These are phyloP conservation scores for Drosophila aldrichi DNA, from an alignment of 2,888 invertebrate genomes.

Conservation along the genomic window DNA sequence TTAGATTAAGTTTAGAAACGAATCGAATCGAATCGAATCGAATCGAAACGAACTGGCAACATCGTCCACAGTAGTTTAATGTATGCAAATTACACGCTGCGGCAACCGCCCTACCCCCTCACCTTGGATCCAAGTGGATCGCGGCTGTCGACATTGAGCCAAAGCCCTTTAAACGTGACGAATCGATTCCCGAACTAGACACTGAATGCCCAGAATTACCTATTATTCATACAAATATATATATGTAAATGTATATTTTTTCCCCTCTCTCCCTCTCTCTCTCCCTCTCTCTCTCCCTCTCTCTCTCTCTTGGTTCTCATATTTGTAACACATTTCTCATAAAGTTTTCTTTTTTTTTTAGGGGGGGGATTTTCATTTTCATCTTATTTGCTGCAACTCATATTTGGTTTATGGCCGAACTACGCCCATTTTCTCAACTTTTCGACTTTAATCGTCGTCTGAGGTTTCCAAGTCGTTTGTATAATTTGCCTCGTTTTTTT, in stretches of 20 bases:
- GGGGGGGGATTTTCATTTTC: slow-evolving; percentile 39
- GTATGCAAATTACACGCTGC: slow-evolving; percentile 76
- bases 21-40: slow-evolving; percentile 54
- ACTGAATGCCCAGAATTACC: slow-evolving; percentile 52
- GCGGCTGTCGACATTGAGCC: slow-evolving; percentile 72
- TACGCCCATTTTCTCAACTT: slow-evolving; percentile 78
- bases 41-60: slow-evolving; percentile 53
- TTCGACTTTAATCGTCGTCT: slow-evolving; percentile 74
- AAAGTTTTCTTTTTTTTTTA: slow-evolving; percentile 11
- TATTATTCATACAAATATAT: slow-evolving; percentile 1
- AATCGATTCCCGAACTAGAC: slow-evolving; percentile 74
- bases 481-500: slow-evolving; percentile 44
- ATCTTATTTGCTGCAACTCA: slow-evolving; percentile 21
- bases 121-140: slow-evolving; percentile 37
- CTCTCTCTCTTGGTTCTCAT: slow-evolving; percentile 21
- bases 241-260: background rate
- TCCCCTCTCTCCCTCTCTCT: background rate
- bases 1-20: slow-evolving; percentile 74
- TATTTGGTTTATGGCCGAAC: slow-evolving; percentile 66
- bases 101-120: slow-evolving; percentile 13
- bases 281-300: no score
- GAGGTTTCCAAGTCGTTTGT: slow-evolving; percentile 51
- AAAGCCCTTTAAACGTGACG: slow-evolving; percentile 75
- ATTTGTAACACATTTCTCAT: slow-evolving; percentile 61
- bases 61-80: slow-evolving; percentile 75